Conservation (phyloP, 1,140 invertebrate species). For the Vanessa tameamea region DNA sequence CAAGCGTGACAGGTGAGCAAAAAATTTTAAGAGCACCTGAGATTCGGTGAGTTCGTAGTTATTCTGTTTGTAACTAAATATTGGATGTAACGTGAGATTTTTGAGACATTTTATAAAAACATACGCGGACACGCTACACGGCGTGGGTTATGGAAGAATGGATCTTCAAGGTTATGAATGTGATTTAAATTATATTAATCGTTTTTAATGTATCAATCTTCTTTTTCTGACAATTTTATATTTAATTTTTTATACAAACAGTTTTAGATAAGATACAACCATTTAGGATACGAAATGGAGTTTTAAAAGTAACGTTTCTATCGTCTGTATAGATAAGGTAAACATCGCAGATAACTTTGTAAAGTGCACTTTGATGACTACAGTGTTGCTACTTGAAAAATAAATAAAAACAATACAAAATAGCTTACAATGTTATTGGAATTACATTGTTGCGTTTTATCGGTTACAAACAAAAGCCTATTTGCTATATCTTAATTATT, state of each 20-base stretch:
- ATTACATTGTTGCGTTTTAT: background rate
- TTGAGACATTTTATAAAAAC: conserved; percentile 26
- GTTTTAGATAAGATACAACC: too few relatives aligned
- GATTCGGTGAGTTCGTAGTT: conserved; percentile 22
- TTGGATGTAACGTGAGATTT: conserved; percentile 34
- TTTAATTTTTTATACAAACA: background rate
- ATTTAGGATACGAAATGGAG: too few relatives aligned
- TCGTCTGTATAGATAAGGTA: conserved; percentile 9
- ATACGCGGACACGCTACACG: conserved; percentile 9
- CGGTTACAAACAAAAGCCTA: too few relatives aligned
- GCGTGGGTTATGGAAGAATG: background rate
- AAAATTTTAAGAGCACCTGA: conserved; percentile 22
- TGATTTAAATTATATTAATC: background rate
- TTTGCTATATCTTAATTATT: too few relatives aligned
- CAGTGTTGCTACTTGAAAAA: conserved; percentile 3
- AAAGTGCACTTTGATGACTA: conserved; percentile 19
- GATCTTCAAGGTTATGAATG: background rate
- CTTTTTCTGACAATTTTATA: background rate
- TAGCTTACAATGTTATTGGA: background rate
- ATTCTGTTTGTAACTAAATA: conserved; percentile 48
- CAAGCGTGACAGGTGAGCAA: conserved; percentile 28
- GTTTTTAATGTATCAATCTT: background rate
- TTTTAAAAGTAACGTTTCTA: too few relatives aligned
- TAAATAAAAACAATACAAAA: background rate
- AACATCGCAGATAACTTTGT: conserved; percentile 12